phyloP scores from a whole-genome alignment of 1,140 invertebrate genomes.

The Papilio polytes region DNA sequence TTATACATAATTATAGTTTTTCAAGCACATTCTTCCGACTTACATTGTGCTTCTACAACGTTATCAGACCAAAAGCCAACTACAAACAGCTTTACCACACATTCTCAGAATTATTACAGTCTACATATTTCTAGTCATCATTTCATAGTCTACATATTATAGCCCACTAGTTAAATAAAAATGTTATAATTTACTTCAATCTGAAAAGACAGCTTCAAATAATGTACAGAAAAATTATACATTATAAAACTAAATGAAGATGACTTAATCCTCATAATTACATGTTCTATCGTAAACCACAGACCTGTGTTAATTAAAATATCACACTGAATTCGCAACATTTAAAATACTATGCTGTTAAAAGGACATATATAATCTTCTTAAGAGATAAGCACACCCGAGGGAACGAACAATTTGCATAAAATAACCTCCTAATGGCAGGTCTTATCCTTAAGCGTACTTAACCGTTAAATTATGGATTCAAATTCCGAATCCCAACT shows the following conservation, averaged over 20 bases:
- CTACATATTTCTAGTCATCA: too few species aligned
- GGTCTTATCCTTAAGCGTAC: conserved; percentile 20
- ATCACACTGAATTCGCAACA: not conserved
- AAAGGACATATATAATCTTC: conserved; percentile 3
- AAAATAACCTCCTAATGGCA: not conserved
- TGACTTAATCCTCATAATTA: not conserved
- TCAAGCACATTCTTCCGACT: not conserved
- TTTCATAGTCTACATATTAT: too few species aligned
- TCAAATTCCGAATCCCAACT: conserved; percentile 1
- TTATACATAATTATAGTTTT: not conserved
- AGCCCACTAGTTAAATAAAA: not conserved
- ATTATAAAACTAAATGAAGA: not conserved
- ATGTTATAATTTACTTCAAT: not conserved
- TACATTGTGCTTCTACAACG: not conserved
- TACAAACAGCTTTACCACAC: not conserved
- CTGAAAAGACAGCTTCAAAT: not conserved
- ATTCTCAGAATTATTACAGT: too few species aligned
- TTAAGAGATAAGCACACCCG: conserved; percentile 15
- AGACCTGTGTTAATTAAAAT: conserved; percentile 2
- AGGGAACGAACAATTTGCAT: conserved; percentile 15
- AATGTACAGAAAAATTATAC: not conserved
- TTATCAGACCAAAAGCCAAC: not conserved
- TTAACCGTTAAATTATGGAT: conserved; percentile 1
- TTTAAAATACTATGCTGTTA: not conserved
- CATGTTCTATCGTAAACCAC: not conserved